phyloP scores from a whole-genome alignment of 2,888 invertebrate genomes.

The Priocnemis perturbator region DNA sequence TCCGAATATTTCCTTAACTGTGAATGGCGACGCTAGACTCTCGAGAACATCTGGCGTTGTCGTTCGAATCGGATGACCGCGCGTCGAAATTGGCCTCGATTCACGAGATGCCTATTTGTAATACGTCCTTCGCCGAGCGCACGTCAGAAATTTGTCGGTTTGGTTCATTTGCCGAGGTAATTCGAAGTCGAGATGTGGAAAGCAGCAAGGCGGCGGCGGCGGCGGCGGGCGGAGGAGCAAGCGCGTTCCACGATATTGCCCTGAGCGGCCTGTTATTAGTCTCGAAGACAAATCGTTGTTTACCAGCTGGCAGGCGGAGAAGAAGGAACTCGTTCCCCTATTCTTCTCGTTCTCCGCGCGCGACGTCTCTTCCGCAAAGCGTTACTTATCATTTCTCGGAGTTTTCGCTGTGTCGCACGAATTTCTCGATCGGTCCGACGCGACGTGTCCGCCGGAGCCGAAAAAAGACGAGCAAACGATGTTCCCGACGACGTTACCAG shows the following conservation, averaged over 20 bases:
- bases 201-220: constrained; percentile 25
- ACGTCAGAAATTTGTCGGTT: background rate
- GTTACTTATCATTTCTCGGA: constrained; percentile 40
- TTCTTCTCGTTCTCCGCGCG: constrained; percentile 19
- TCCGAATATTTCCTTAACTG: too few relatives aligned
- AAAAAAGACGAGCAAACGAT: constrained; percentile 8
- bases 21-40: too few relatives aligned
- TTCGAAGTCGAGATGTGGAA: too few relatives aligned
- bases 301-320: constrained; percentile 39
- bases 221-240: constrained; percentile 28
- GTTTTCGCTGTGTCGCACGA: constrained; percentile 23
- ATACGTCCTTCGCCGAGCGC: background rate
- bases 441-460: constrained; percentile 12
- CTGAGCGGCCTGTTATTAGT: constrained; percentile 46
- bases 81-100: background rate
- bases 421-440: constrained; percentile 1
- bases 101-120: background rate
- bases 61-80: background rate
- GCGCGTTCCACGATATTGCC: constrained; percentile 41
- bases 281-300: constrained; percentile 54
- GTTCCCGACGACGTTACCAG: too few relatives aligned
- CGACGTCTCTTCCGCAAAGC: constrained; percentile 2
- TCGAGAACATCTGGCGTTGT: too few relatives aligned
- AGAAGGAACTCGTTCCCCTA: constrained; percentile 28
- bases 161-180: too few relatives aligned